Evolutionary conservation across 35 echinoderm and acorn worm genomes (phyloP), one percentile per base, ranked within the genome.

Genomic region (Apostichopus japonicus): DNA sequence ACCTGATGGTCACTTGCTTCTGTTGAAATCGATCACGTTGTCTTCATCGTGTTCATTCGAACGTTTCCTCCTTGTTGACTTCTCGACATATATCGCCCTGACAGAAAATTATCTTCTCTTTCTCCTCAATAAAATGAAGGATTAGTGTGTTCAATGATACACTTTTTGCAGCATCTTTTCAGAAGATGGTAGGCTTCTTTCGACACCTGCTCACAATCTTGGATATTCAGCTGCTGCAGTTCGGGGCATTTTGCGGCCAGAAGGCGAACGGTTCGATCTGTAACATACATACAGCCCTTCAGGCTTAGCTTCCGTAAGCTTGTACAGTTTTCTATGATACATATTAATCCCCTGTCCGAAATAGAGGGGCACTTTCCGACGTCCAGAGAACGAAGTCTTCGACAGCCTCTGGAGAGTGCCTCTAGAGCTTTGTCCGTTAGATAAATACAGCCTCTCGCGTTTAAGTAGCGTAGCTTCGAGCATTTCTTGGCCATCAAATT

Each of bases 81-180:
- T 33, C 1, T 33, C 27, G 27, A 33, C 27, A 33, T 59, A 0
- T 13, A 82, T 54, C 79, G 6, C 22, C 25, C 5, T 0, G 79
- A 19, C 6, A 82, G 54, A 55, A 54, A 10, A 54, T n/a, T 4
- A 44, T 33, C 0, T 24, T 87, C 8, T 10, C 14, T 6, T 24
- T 52, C 44, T 16, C 21, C 44, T 80, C 83, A 99, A 81, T 99
- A 99, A 84, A 99, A 99, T 75, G 95, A 95, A 61, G 97, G 97
- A 65, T 99, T 99, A 63, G 97, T 99, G 65, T 99, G 97, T 77
- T 99, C 97, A 90, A 99, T 99, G 67, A 99, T 99, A 90, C 97
- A 96, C 58, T 96, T 94, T 25, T 91, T 94, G 86, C 97, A 99
- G 53, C 91, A 91, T 63, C 92, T 87, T 78, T 99, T 99, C 65